A percentile compares a stretch with the other conserved stretches of the same genome.
These are phyloP conservation scores for Tiliacea citrago DNA, from an alignment of 2,888 invertebrate species.

Conservation along the genomic window DNA sequence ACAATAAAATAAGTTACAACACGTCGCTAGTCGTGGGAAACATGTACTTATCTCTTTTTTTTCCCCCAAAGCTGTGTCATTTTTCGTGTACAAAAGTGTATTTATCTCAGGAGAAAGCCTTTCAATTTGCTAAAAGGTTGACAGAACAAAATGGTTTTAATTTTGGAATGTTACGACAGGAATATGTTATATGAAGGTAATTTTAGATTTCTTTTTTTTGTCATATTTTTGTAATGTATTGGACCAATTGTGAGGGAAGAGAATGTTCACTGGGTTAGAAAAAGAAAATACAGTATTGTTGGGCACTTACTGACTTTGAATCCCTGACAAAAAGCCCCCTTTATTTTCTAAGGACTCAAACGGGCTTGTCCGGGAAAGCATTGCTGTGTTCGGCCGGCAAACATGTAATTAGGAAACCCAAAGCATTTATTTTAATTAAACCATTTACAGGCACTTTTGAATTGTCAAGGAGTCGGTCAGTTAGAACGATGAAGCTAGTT, in stretches of 20 bases:
- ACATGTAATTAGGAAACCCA: background rate
- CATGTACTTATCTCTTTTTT: constrained; percentile 16
- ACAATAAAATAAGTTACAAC: constrained; percentile 27
- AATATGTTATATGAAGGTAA: constrained; percentile 43
- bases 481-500: too few relatives aligned
- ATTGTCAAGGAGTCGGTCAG: too few relatives aligned
- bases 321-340: background rate
- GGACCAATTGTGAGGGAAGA: constrained; percentile 22
- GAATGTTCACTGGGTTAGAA: constrained; percentile 15
- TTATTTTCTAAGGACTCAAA: background rate
- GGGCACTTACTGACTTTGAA: constrained; percentile 16
- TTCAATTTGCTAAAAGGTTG: constrained; percentile 73
- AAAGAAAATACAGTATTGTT: constrained; percentile 29
- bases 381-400: background rate
- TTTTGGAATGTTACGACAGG: constrained; percentile 53
- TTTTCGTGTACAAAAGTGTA: constrained; percentile 58
- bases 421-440: background rate
- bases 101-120: constrained; percentile 59
- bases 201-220: constrained; percentile 29
- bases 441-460: too few relatives aligned
- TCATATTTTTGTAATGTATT: constrained; percentile 30
- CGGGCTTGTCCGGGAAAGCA: background rate
- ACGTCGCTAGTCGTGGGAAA: constrained; percentile 3
- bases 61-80: constrained; percentile 19
- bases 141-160: constrained; percentile 68